Conservation (phyloP, 1,140 invertebrate genomes). For the Leguminivora glycinivorella region DNA sequence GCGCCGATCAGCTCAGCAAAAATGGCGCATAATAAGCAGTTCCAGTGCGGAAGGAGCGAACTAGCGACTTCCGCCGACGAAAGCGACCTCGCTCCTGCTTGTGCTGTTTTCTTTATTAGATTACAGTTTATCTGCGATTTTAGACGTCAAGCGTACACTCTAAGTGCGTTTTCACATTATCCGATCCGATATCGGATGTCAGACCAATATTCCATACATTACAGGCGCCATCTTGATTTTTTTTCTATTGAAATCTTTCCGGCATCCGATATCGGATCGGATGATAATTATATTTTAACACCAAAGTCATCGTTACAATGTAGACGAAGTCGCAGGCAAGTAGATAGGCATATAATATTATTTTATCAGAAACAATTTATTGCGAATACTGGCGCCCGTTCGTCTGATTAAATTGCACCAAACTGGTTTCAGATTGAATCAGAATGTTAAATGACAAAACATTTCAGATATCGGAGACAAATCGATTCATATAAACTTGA, state of each 20-base stretch:
- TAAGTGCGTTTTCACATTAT: too few species aligned
- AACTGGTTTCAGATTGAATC: neutral
- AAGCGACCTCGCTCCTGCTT: slow-evolving; percentile 14
- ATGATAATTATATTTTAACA: too few species aligned
- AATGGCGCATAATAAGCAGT: slow-evolving; percentile 22
- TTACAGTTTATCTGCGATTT: neutral
- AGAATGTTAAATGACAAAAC: neutral
- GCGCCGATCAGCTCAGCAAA: neutral
- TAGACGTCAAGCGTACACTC: too few species aligned
- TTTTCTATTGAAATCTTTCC: too few species aligned
- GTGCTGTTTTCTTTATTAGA: slow-evolving; percentile 13
- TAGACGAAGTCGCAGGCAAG: too few species aligned
- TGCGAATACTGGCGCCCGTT: neutral
- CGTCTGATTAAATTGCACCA: slow-evolving; percentile 1
- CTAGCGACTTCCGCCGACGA: slow-evolving; percentile 22
- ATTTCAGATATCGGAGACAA: slow-evolving; percentile 1
- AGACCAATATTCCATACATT: too few species aligned
- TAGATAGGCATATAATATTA: too few species aligned
- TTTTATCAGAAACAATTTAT: neutral
- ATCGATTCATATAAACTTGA: neutral
- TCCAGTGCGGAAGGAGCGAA: slow-evolving; percentile 22
- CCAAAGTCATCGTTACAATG: too few species aligned
- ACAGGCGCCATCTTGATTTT: too few species aligned
- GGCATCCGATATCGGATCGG: too few species aligned
- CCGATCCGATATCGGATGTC: too few species aligned